Percentiles rank a stretch among this genome's conserved stretches.
Conservation (phyloP, 2,797 vertebrate genomes). For the Coendou prehensilis region DNA sequence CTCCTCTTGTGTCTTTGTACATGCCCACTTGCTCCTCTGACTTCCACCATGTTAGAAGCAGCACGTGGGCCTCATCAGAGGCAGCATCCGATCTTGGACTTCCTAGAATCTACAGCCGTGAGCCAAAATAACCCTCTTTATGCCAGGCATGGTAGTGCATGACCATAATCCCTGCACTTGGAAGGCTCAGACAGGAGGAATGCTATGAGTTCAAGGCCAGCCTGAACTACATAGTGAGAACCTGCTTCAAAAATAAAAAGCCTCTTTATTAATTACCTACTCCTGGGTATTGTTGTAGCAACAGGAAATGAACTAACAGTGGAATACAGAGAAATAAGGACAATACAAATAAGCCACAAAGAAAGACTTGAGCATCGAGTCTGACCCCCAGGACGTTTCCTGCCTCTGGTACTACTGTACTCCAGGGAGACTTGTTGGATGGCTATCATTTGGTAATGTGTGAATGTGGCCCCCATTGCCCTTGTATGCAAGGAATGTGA, state of each 20-base stretch:
- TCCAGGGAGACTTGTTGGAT: neutral
- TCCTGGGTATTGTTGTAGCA: neutral
- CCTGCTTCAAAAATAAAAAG: neutral
- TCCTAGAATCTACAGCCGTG: too few relatives aligned
- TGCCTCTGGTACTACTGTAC: neutral
- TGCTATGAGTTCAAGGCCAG: neutral
- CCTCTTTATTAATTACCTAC: neutral
- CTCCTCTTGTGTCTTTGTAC: neutral
- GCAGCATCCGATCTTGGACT: neutral
- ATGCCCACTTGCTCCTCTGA: neutral
- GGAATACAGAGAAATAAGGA: neutral
- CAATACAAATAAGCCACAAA: neutral
- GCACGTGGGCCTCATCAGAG: neutral
- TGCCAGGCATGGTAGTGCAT: neutral
- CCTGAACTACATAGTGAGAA: neutral
- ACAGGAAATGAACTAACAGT: neutral
- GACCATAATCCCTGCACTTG: neutral
- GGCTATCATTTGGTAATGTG: too few relatives aligned
- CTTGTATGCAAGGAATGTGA: neutral
- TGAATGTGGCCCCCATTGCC: neutral
- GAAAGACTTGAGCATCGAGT: neutral
- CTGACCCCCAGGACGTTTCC: neutral
- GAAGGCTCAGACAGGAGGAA: neutral
- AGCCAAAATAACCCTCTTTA: neutral
- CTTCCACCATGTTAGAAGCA: neutral